Evolutionary conservation across 2,113 vertebrate species (phyloP).

Genomic region (Equus przewalskii): DNA sequence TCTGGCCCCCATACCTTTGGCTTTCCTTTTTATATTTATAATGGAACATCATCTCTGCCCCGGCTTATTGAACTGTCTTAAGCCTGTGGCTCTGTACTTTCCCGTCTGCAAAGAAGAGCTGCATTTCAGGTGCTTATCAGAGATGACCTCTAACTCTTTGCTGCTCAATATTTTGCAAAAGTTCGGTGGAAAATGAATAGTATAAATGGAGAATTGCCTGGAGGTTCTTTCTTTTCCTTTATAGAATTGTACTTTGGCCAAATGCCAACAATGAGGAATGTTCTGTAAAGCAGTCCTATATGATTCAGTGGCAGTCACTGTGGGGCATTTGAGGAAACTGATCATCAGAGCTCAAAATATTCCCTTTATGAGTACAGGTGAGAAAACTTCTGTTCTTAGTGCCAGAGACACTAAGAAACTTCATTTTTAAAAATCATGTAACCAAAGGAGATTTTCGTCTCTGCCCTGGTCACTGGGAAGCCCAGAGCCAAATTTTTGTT

Average conservation of each 20-base stretch:
- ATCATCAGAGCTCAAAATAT: background rate
- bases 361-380: background rate
- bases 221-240: conserved; percentile 23
- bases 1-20: background rate
- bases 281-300: background rate
- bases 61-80: background rate
- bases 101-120: background rate
- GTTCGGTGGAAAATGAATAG: conserved; percentile 37
- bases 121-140: background rate
- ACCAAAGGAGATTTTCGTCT: conserved; percentile 6
- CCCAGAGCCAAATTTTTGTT: background rate
- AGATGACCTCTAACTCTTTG: conserved; percentile 53
- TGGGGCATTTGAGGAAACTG: background rate
- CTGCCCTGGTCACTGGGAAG: background rate
- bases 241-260: conserved; percentile 27
- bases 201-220: conserved; percentile 16
- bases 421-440: background rate
- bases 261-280: background rate
- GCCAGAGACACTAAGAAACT: background rate
- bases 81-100: background rate
- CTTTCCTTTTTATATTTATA: background rate
- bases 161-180: background rate
- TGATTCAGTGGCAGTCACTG: background rate
- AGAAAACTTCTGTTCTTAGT: conserved; percentile 41
- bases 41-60: background rate